Conservation (phyloP, 2,888 invertebrate species). For the Macrosoma leucophasiata region DNA sequence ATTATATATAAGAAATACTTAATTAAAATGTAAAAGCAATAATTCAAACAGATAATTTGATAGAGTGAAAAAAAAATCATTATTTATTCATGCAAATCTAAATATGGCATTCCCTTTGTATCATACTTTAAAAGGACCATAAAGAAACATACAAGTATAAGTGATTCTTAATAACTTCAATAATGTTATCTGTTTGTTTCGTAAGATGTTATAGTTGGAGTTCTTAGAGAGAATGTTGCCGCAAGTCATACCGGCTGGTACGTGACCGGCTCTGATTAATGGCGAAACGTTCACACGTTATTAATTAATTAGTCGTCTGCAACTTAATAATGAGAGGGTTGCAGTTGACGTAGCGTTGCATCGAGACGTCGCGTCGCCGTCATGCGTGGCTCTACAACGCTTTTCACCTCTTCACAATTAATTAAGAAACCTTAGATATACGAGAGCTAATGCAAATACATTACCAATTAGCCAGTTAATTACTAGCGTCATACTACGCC, state of each 20-base stretch:
- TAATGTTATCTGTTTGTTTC: not conserved
- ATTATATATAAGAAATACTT: not conserved
- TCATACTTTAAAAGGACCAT: too few species aligned
- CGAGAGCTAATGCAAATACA: constrained; percentile 2
- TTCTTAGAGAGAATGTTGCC: constrained; percentile 5
- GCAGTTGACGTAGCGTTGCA: constrained; percentile 57
- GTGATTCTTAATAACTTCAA: too few species aligned
- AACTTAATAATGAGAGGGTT: constrained; percentile 65
- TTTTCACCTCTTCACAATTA: constrained; percentile 47
- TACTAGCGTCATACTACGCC: not conserved
- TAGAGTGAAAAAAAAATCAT: too few species aligned
- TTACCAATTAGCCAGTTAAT: not conserved
- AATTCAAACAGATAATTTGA: not conserved
- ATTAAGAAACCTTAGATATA: constrained; percentile 58
- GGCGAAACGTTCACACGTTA: constrained; percentile 49
- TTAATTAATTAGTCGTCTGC: constrained; percentile 59
- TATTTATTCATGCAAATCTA: too few species aligned
- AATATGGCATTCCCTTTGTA: too few species aligned
- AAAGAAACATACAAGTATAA: too few species aligned
- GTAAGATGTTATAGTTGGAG: too few species aligned
- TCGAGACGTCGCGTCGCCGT: constrained; percentile 34
- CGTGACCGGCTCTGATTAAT: constrained; percentile 57
- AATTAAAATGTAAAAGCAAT: not conserved
- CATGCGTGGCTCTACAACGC: constrained; percentile 35
- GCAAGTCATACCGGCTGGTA: constrained; percentile 25